Base-by-base conservation (phyloP, 2,888 invertebrate species). In the Chrysodeixis includens region DNA sequence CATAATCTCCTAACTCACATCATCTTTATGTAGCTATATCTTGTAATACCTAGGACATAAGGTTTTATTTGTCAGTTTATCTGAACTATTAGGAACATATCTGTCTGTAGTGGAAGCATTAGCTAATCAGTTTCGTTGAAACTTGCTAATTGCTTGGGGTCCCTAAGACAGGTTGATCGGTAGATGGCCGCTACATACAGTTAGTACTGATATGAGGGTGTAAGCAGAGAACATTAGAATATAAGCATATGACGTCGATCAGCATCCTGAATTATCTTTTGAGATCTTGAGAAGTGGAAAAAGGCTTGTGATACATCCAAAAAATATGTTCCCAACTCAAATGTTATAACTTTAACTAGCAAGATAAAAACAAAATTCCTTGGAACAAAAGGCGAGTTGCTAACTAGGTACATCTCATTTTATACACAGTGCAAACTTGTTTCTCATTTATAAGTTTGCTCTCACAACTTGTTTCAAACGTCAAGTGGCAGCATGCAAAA, bases 381-480 rank as follows among this genome's bases (percentile, higher is more conserved):
- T 10, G 4, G 7, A 20, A 52, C 26, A 12, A 49, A 49, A 18
- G 46, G 46, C 20, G 12, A 49, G 18, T 49, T 46, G 18, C 18
- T 49, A 49, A 49, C 46, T 18, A 49, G 18, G 46, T 30, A 53
- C 16, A 53, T 20, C 26, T 49, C 46, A 20, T 49, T 49, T 49
- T 49, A 18, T 49, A 49, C n/a, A 44, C 18, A 49, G 46, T 18
- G 46, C 46, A 20, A 46, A 49, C 46, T 49, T 49, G 46, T 49
- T 18, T 49, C 46, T 49, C 46, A 49, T 49, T 49, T 49, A 49
- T 49, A 49, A 49, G 20, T 49, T 49, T 18, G 18, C 46, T 49
- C 46, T 20, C 46, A 49, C 10, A 49, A 18, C 46, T 49, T 49
- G 46, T 49, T 49, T 20, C 46, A 58, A 56, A 52, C 30, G 44